Conservation (phyloP, 2,797 vertebrate genomes). For the Poecilia velifera region DNA sequence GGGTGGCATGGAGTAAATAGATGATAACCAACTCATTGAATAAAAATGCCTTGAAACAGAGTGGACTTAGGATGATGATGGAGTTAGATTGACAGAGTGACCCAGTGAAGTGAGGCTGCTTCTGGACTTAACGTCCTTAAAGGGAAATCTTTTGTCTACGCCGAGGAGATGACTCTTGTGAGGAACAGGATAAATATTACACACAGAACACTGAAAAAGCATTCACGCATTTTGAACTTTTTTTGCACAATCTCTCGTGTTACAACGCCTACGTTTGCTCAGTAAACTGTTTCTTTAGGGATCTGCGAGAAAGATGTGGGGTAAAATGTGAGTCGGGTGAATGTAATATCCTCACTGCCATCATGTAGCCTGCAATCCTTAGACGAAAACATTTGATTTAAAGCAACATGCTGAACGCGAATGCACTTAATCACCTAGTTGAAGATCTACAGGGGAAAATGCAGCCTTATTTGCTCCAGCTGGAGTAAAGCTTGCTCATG, state of each 20-base stretch:
- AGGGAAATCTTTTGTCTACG: conserved; percentile 38
- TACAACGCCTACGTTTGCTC: not conserved
- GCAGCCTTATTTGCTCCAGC: conserved; percentile 24
- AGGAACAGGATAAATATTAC: conserved; percentile 12
- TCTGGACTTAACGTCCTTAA: conserved; percentile 40
- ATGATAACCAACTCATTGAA: conserved; percentile 20
- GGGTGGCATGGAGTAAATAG: conserved; percentile 38
- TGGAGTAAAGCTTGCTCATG: conserved; percentile 18
- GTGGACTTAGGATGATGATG: conserved; percentile 54
- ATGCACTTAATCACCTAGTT: conserved; percentile 15
- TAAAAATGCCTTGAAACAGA: conserved; percentile 19
- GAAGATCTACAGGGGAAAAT: conserved; percentile 7
- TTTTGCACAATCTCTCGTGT: not conserved
- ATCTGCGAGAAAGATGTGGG: not conserved
- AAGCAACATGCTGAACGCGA: conserved; percentile 4
- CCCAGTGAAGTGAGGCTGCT: conserved; percentile 47
- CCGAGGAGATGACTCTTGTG: conserved; percentile 26
- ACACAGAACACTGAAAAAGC: not conserved
- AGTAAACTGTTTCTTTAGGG: not conserved
- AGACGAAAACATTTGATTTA: conserved; percentile 9
- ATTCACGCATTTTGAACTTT: not conserved
- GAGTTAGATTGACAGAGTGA: conserved; percentile 59
- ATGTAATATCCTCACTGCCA: not conserved
- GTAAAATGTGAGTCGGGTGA: not conserved
- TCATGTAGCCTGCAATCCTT: not conserved